Conservation (phyloP, 2,113 vertebrate species). For the Otus sunia region DNA sequence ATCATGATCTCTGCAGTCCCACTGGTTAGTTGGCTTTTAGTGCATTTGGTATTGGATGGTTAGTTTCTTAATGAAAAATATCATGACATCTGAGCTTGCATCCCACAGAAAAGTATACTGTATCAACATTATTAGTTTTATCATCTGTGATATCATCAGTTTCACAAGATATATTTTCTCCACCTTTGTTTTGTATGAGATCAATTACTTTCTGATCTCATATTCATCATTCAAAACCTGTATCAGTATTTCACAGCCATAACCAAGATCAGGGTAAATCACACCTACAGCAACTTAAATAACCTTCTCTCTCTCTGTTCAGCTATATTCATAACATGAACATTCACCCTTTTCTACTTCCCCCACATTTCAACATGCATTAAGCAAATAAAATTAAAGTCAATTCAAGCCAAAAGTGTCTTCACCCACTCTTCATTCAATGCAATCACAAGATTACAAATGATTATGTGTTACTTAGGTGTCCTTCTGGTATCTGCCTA, state of each 20-base stretch:
- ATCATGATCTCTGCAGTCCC: background rate
- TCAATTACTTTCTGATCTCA: background rate
- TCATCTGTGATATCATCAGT: background rate
- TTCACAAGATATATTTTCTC: background rate
- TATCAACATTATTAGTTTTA: background rate
- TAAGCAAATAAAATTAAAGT: background rate
- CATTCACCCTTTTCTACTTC: background rate
- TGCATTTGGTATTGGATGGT: background rate
- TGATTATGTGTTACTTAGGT: accelerated
- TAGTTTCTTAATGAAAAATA: background rate
- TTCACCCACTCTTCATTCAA: background rate
- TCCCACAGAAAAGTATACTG: background rate
- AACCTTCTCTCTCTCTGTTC: background rate
- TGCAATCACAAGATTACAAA: background rate
- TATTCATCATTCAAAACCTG: background rate
- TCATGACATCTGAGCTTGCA: background rate
- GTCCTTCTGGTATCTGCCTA: background rate
- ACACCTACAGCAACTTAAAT: background rate
- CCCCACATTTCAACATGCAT: background rate
- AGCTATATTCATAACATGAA: background rate
- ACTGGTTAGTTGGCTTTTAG: background rate
- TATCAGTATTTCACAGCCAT: background rate
- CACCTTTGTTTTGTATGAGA: background rate
- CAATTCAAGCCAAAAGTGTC: background rate
- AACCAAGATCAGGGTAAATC: background rate